Evolutionary conservation across 2,113 vertebrate species (phyloP), one percentile per base, ranked within the genome.

Genomic region (Rhynchopsitta pachyrhyncha): DNA sequence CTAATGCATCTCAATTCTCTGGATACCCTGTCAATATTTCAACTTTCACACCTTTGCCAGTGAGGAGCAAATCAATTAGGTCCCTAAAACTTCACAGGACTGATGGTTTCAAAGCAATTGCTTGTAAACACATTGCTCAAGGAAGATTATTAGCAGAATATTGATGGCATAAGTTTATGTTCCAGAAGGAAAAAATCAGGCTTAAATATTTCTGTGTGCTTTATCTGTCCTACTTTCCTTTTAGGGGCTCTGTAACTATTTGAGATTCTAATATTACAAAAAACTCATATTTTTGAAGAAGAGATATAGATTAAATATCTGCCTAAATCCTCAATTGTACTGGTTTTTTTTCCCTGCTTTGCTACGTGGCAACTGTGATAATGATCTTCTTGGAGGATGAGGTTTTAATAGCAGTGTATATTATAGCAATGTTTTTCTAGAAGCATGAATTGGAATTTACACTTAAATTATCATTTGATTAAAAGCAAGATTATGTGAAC

Each of bases 381-480:
- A 81, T 3, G 5, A 50, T 64, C 46, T 57, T 80, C 82, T 78
- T 11, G 49, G 69, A 90, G 42, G 60, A 22, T 81, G 60, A 80
- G 28, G 41, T 62, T 80, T 94, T 90, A 92, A 71, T 33, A 81
- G 33, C 29, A 27, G 19, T 33, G 9, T 80, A 49, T 35, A 53
- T 93, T 86, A 63, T 24, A 82, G 19, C 49, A 44, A 20, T 55
- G 29, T 67, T 90, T 96, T 90, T 71, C 79, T 63, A 70, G 74
- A 90, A 77, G 42, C 77, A 42, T 62, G 44, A 86, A 86, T 71
- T 42, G 46, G 73, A 93, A 90, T 71, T 91, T 70, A 77, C 17
- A 35, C 17, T 82, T 76, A 80, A 90, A 90, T 90, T 62, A 46
- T 74, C 31, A 49, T 83, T 92, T 88, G 71, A 92, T 92, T 93